Evolutionary conservation across 2,113 vertebrate genomes (phyloP).

Genomic region (Talpa occidentalis): DNA sequence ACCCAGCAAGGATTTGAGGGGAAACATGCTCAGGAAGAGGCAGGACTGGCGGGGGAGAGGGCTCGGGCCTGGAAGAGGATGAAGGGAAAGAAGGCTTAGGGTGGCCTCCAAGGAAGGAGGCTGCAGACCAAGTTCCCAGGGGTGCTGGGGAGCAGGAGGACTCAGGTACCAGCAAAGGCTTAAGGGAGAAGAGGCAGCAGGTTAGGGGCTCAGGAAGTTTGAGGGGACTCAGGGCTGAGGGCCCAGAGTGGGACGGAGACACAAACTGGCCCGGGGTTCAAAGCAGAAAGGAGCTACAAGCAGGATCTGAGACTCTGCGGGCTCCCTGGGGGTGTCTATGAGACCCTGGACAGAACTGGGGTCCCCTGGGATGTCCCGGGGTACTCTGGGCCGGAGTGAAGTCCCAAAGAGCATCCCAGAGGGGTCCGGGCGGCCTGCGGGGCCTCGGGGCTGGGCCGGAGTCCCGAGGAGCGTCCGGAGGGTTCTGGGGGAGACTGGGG

Average conservation of each 20-base stretch:
- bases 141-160: rapidly evolving
- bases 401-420: not conserved
- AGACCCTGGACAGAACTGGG: no score
- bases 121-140: not conserved
- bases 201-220: not conserved
- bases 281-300: not conserved
- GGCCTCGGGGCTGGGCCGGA: not conserved
- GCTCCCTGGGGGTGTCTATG: not conserved
- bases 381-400: not conserved
- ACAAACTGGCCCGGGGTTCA: not conserved
- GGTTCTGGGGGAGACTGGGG: not conserved
- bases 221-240: not conserved
- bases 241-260: not conserved
- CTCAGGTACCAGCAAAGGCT: not conserved
- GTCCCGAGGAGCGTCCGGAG: not conserved
- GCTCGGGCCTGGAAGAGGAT: not conserved
- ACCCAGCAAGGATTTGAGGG: rapidly evolving
- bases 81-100: not conserved
- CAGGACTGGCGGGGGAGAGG: not conserved
- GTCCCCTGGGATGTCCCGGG: not conserved
- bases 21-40: not conserved
- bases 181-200: not conserved
- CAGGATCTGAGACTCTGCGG: not conserved
- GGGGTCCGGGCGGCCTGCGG: not conserved
- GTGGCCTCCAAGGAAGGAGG: not conserved